Percentiles rank a stretch among this genome's conserved stretches.
Evolutionary conservation across 2,113 vertebrate species (phyloP).

Genomic region (Uria lomvia): DNA sequence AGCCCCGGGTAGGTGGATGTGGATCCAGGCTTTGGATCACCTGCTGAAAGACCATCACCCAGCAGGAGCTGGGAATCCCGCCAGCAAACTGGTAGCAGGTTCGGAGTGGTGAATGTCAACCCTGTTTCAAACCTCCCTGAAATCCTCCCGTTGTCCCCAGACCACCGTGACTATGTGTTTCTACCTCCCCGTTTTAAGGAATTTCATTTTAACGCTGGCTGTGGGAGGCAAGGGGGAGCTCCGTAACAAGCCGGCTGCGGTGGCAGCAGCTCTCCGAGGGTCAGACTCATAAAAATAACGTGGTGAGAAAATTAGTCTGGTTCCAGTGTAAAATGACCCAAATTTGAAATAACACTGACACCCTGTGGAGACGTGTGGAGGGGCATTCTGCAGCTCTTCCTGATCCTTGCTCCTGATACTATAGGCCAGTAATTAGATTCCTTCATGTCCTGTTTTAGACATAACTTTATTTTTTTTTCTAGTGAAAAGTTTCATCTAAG

Average conservation of each 20-base stretch:
- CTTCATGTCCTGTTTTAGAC: neutral
- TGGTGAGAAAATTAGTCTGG: neutral
- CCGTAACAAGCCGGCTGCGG: neutral
- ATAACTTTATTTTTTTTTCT: neutral
- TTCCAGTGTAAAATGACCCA: neutral
- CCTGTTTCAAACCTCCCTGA: neutral
- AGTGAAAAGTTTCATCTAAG: neutral
- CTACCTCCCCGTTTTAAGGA: neutral
- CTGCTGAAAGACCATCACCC: neutral
- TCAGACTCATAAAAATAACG: neutral
- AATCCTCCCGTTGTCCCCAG: neutral
- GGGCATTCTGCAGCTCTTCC: neutral
- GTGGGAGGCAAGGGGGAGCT: neutral
- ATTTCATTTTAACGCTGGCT: neutral
- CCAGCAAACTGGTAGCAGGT: neutral
- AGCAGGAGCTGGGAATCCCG: neutral
- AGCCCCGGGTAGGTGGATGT: neutral
- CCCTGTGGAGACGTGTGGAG: slow-evolving; percentile 58
- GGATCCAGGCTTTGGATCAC: neutral
- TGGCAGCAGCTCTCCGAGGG: neutral
- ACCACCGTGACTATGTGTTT: neutral
- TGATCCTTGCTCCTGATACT: neutral
- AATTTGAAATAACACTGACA: slow-evolving; percentile 71
- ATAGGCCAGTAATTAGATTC: neutral
- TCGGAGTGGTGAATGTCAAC: neutral